Percentiles rank a stretch among this genome's conserved stretches.
Conservation (phyloP, 2,797 vertebrate species). For the Melanogrammus aeglefinus region DNA sequence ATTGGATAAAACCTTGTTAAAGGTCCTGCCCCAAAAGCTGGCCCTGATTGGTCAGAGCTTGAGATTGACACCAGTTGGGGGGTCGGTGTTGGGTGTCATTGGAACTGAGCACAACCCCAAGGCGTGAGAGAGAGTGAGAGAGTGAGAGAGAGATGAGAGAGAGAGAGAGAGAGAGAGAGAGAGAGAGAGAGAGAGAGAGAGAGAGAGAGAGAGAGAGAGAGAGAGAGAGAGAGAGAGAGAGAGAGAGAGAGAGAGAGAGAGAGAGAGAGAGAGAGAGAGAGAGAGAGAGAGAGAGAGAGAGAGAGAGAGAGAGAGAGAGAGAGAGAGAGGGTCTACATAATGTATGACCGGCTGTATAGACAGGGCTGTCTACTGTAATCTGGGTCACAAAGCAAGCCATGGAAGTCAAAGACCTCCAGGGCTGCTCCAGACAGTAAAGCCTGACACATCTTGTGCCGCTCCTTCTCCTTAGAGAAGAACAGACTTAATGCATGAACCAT, state of each 20-base stretch:
- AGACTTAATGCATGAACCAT: too few relatives aligned
- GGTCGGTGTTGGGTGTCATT: neutral
- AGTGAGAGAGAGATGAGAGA: too few relatives aligned
- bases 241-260: neutral
- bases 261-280: constrained; percentile 10
- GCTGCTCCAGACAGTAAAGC: neutral
- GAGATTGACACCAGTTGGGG: constrained; percentile 1
- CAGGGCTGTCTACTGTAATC: constrained; percentile 1
- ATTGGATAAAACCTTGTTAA: neutral
- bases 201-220: constrained; percentile 4
- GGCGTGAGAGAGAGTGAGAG: neutral
- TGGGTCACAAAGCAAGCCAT: neutral
- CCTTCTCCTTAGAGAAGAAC: neutral
- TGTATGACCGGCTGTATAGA: neutral
- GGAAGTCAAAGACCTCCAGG: neutral
- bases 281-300: neutral
- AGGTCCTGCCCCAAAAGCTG: neutral
- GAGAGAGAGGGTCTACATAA: neutral
- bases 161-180: constrained; percentile 10
- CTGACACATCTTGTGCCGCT: neutral
- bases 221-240: neutral
- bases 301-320: constrained; percentile 4
- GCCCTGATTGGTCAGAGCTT: neutral
- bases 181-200: neutral
- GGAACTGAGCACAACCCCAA: neutral